Percentiles rank a stretch among this genome's conserved stretches.
These are phyloP conservation scores for Nebria ingens DNA, from an alignment of 1,140 invertebrate species.

Conservation along the genomic window DNA sequence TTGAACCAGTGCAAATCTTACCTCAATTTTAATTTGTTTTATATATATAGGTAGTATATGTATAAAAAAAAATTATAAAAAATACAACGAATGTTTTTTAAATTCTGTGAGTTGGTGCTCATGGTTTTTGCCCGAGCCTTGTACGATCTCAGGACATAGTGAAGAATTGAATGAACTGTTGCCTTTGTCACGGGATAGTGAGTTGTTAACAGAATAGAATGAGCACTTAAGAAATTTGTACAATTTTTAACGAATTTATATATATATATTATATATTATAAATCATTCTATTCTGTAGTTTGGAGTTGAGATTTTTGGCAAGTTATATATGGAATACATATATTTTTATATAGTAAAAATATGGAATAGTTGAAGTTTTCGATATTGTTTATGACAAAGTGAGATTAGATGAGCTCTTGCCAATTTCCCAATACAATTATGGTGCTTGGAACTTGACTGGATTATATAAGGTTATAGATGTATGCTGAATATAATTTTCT, in stretches of 20 bases:
- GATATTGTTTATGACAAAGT: not conserved
- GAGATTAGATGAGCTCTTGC: not conserved
- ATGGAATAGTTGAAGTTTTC: not conserved
- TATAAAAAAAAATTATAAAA: no score
- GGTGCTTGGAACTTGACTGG: conserved; percentile 2
- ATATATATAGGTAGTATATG: no score
- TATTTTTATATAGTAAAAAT: not conserved
- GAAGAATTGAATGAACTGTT: not conserved
- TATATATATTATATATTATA: conserved; percentile 1
- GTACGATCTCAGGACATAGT: not conserved
- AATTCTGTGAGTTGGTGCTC: not conserved
- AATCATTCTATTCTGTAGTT: not conserved
- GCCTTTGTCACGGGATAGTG: no score
- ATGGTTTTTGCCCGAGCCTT: not conserved
- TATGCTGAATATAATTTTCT: not conserved
- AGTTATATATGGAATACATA: no score
- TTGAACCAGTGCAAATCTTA: conserved; percentile 3
- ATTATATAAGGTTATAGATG: not conserved
- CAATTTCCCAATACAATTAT: not conserved
- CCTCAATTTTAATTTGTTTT: not conserved
- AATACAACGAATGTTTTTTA: not conserved
- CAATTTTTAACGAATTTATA: no score
- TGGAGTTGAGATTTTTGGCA: no score
- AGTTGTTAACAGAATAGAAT: no score
- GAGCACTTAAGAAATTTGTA: no score